A percentile compares a stretch with the other conserved stretches of the same genome.
These are phyloP conservation scores for Echinarachnius parma DNA, from an alignment of 53 echinoderm and acorn worm genomes.

Conservation along the genomic window DNA sequence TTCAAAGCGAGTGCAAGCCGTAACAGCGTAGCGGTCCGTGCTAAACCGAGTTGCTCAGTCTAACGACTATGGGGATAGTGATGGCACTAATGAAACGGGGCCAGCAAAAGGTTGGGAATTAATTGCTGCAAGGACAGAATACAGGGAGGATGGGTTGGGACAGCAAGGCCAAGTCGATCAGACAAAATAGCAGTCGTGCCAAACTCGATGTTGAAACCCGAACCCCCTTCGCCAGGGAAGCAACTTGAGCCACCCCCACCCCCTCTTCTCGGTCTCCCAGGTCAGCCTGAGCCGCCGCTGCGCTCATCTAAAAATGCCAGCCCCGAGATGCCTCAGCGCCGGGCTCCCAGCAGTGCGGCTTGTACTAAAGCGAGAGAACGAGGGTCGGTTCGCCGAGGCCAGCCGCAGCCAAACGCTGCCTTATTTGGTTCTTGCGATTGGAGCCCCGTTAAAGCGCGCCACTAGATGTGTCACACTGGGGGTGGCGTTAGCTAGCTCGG, in stretches of 20 bases:
- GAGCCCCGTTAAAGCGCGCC: conserved; percentile 34
- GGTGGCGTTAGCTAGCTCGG: no score
- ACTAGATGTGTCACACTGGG: conserved; percentile 3
- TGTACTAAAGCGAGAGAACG: conserved; percentile 18
- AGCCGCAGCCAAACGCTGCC: conserved; percentile 41
- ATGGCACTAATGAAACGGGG: no score
- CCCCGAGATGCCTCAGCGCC: conserved; percentile 26
- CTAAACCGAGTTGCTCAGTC: conserved; percentile 12
- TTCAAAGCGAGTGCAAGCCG: conserved; percentile 21
- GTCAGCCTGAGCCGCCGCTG: conserved; percentile 32
- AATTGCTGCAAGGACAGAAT: no score
- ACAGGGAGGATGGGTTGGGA: no score
- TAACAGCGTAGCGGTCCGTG: conserved; percentile 12
- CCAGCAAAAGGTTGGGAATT: no score
- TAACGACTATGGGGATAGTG: background rate
- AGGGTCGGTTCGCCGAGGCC: conserved; percentile 39
- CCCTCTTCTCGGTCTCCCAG: conserved; percentile 20
- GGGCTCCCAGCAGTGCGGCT: conserved; percentile 22
- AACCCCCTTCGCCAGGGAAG: conserved; percentile 13
- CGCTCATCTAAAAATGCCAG: conserved; percentile 35
- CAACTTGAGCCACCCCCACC: background rate
- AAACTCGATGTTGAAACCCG: conserved; percentile 19
- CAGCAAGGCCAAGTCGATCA: conserved; percentile 26
- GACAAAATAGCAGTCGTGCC: conserved; percentile 44
- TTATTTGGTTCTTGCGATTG: conserved; percentile 45